Conservation (phyloP, 2,888 invertebrate genomes). For the Andrena fulva region DNA sequence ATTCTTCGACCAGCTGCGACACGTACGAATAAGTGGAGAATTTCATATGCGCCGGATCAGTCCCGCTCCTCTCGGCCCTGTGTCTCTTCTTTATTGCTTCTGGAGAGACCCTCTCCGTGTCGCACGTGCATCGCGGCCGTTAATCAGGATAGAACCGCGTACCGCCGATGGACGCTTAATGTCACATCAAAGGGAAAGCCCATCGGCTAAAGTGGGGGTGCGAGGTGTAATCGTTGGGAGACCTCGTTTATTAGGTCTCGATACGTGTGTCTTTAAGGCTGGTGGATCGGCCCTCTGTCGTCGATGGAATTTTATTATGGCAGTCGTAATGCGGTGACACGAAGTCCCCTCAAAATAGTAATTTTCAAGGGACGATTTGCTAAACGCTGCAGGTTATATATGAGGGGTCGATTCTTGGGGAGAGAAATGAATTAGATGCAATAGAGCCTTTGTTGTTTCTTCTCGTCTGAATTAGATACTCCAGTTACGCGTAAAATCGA, state of each 20-base stretch:
- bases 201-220: background rate
- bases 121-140: constrained; percentile 59
- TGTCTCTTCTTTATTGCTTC: constrained; percentile 32
- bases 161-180: constrained; percentile 24
- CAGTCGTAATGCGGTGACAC: background rate
- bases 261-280: background rate
- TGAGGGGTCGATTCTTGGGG: background rate
- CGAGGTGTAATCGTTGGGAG: constrained; percentile 31
- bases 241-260: constrained; percentile 16
- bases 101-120: constrained; percentile 17
- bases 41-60: constrained; percentile 51
- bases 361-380: background rate
- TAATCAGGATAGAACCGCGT: constrained; percentile 61
- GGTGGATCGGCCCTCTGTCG: background rate
- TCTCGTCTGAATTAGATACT: background rate
- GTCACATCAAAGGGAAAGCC: constrained; percentile 62
- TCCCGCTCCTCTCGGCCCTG: constrained; percentile 25
- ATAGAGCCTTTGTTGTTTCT: background rate
- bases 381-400: background rate
- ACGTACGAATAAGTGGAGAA: constrained; percentile 15
- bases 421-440: background rate
- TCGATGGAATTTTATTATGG: constrained; percentile 2
- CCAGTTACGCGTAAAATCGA: constrained; percentile 48
- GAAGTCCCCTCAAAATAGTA: background rate
- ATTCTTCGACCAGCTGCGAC: constrained; percentile 17